Evolutionary conservation across 2,888 invertebrate genomes (phyloP), one percentile per base, ranked within the genome.

Genomic region (Zygaena filipendulae): DNA sequence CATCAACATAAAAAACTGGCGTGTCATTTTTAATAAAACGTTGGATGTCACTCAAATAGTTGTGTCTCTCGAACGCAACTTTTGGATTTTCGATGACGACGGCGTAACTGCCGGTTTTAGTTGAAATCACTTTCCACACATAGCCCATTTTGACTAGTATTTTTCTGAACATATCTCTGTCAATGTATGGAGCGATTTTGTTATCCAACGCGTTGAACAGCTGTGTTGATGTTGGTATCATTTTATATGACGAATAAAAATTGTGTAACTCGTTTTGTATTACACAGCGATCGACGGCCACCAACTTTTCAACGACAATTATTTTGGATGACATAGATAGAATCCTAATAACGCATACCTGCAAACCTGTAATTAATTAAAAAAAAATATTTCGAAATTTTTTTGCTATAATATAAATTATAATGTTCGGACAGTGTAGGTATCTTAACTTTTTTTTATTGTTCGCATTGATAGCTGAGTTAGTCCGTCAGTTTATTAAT

Each of bases 11-110:
- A 22, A 42, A 45, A 3, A 59, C 46, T 0, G 38, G 23, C 6
- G 21, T 33, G 2, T 16, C 9, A 22, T 36, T 27, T 6, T 34
- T 8, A 6, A 52, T 42, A 16, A 31, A 33, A 1, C 33, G 16
- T 1, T 26, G 22, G 3, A 61, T 40, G 2, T 35, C 36, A n/a
- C 40, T 54, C 20, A 64, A 33, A 33, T 57, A 66, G 4, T 30
- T 35, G 12, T 48, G 41, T 8, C 62, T 51, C 29, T 62, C 59
- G 2, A 49, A 55, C 1, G 39, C 41, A 2, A 58, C 36, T 3
- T 25, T 9, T 1, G 62, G 62, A 6, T 45, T 49, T 29, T 67
- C 66, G 1, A 56, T 39, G 2, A 64, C 39, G 1, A 51, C 49
- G n/a, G 39, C 39, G 3, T 9, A 5, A 1, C 30, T 21, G 1